Evolutionary conservation across 2,888 invertebrate species (phyloP).

Genomic region (Gisinianus flammeolus): DNA sequence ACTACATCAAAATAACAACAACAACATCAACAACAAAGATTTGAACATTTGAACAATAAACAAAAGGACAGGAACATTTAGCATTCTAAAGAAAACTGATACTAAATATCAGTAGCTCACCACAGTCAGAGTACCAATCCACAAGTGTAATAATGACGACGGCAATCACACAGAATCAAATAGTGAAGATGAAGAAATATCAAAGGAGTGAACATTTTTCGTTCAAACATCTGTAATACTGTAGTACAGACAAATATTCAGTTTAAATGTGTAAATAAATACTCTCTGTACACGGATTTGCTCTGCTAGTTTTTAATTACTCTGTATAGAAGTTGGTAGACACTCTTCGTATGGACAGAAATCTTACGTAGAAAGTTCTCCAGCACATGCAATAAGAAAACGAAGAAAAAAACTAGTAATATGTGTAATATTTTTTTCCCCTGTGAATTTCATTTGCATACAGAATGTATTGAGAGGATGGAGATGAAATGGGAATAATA

Average conservation of each 20-base stretch:
- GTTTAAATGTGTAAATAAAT: neutral
- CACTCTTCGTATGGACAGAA: neutral
- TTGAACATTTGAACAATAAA: neutral
- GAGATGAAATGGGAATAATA: neutral
- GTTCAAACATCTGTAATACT: no score
- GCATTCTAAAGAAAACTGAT: neutral
- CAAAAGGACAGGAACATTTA: no score
- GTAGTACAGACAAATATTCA: neutral
- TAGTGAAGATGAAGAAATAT: neutral
- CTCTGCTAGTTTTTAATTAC: neutral
- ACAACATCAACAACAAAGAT: neutral
- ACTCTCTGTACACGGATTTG: neutral
- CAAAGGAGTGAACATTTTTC: neutral
- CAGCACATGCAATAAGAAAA: neutral
- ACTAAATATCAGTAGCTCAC: neutral
- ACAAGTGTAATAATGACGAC: neutral
- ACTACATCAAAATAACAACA: neutral
- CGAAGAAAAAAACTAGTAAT: neutral
- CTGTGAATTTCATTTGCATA: slow-evolving; percentile 11
- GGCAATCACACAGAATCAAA: neutral
- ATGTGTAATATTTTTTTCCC: neutral
- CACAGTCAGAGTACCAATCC: neutral
- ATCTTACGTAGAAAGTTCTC: neutral
- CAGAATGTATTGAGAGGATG: neutral
- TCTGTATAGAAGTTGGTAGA: neutral